phyloP scores from a whole-genome alignment of 2,888 invertebrate species.

The Steinernema scapterisci region DNA sequence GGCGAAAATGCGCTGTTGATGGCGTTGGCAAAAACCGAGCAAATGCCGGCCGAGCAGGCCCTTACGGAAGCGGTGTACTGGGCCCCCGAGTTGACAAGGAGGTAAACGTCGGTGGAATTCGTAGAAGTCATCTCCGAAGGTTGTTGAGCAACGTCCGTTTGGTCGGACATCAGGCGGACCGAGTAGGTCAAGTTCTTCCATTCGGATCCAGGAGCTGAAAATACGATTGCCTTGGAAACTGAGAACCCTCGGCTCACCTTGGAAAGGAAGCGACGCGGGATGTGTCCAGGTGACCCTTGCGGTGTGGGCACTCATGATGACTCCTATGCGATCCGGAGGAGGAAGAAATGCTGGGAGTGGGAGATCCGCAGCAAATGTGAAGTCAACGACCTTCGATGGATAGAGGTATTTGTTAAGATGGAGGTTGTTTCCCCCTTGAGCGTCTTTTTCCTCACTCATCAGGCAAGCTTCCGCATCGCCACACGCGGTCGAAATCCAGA shows the following conservation, averaged over 20 bases:
- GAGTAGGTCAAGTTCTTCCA: constrained; percentile 42
- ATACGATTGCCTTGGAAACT: not conserved
- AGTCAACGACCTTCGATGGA: constrained; percentile 44
- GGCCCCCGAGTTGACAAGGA: constrained; percentile 22
- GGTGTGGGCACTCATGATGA: constrained; percentile 46
- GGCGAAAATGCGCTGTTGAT: constrained; percentile 35
- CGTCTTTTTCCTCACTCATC: constrained; percentile 47
- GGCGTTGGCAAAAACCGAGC: constrained; percentile 36
- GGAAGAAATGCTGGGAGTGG: constrained; percentile 45
- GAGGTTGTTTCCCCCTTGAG: constrained; percentile 41
- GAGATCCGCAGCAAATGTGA: constrained; percentile 47
- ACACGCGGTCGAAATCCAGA: constrained; percentile 47
- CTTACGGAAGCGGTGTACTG: constrained; percentile 36
- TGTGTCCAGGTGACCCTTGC: constrained; percentile 53
- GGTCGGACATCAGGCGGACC: constrained; percentile 24
- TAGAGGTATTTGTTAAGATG: constrained; percentile 42
- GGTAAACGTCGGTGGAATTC: constrained; percentile 26
- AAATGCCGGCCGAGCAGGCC: constrained; percentile 36
- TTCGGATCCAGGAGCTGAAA: constrained; percentile 45
- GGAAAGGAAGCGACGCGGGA: constrained; percentile 49
- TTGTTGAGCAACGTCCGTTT: constrained; percentile 7
- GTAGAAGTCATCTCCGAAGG: not conserved
- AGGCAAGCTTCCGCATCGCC: constrained; percentile 52
- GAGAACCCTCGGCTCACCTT: constrained; percentile 40
- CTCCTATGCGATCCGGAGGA: constrained; percentile 45